Base-by-base conservation (phyloP, 2,888 invertebrate species). In the Euplexia lucipara region DNA sequence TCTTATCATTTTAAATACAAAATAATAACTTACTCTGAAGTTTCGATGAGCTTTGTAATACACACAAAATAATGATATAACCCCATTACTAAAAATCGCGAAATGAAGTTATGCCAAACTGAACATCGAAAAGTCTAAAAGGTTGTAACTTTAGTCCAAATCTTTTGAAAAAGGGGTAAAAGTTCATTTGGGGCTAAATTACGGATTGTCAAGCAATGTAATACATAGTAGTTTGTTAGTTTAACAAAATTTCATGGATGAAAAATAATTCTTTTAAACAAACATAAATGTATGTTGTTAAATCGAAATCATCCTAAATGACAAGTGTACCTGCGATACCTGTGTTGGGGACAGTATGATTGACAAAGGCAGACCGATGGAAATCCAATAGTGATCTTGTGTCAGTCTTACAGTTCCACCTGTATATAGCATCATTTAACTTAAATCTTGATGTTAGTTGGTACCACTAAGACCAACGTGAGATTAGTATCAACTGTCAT, bases 401-500 rank as follows among this genome's bases (percentile, higher is more conserved):
- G 9, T 35, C 42, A 10, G 20, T 20, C 14, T 16, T 14, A n/a
- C 18, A 41, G 44, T 26, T 39, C 44, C 48, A 62, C n/a, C 16
- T 70, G 70, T 56, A 52, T 37, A 41, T 39, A 62, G 18, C 52
- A 44, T 58, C 42, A 58, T 57, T 49, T 57, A 48, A 42, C n/a
- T 10, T 54, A 62, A 39, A 63, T 51, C 34, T 68, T 53, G 35
- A 42, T 54, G 12, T 44, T 14, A 58, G 10, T 57, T 56, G 35
- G 30, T 56, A 45, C 73, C 51, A 44, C 44, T 26, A 16, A 41
- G 2, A 52, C 10, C 26, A 37, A 60, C 10, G 16, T 51, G 68
- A 75, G 70, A 69, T 69, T 75, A 72, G 49, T 62, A 45, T 69
- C 39, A 35, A 52, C 32, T 51, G 52, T 30, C n/a, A 54, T 67